A percentile compares a stretch with the other conserved stretches of the same genome.
These are phyloP conservation scores for Lepidotrigona ventralis DNA, from an alignment of 1,140 invertebrate species.

Conservation along the genomic window DNA sequence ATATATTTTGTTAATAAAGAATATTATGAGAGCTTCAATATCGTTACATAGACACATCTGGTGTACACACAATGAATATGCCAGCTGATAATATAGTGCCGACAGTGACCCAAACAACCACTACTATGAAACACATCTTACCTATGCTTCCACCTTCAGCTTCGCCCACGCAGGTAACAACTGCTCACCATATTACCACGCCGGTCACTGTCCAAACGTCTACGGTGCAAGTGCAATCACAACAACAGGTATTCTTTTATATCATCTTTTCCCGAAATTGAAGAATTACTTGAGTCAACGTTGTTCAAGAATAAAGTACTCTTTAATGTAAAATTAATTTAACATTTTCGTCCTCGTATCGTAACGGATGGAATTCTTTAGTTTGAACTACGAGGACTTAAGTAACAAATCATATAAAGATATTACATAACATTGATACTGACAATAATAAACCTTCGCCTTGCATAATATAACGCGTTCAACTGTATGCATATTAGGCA, in stretches of 20 bases:
- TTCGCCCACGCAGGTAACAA: constrained; percentile 67
- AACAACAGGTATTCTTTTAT: constrained; percentile 66
- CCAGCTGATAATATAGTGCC: constrained; percentile 69
- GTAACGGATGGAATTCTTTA: not conserved
- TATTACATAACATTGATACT: constrained; percentile 24
- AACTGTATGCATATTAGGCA: constrained; percentile 50
- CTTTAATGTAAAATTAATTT: not conserved
- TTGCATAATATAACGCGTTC: constrained; percentile 14
- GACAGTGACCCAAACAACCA: constrained; percentile 58
- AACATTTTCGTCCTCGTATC: not conserved
- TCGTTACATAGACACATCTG: constrained; percentile 66
- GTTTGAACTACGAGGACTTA: not conserved
- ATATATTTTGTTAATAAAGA: constrained; percentile 25
- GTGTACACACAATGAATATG: constrained; percentile 71
- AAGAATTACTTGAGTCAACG: not conserved
- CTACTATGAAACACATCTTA: constrained; percentile 71
- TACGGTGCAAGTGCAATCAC: constrained; percentile 76
- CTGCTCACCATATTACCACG: constrained; percentile 76
- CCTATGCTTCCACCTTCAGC: constrained; percentile 70
- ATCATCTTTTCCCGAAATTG: not conserved
- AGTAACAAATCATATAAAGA: not conserved
- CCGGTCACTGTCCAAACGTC: constrained; percentile 75
- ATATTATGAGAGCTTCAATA: constrained; percentile 48
- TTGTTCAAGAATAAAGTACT: not conserved
- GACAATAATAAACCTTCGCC: constrained; percentile 18